phyloP scores from a whole-genome alignment of 2,113 vertebrate genomes.

The Periophthalmus modestus region DNA sequence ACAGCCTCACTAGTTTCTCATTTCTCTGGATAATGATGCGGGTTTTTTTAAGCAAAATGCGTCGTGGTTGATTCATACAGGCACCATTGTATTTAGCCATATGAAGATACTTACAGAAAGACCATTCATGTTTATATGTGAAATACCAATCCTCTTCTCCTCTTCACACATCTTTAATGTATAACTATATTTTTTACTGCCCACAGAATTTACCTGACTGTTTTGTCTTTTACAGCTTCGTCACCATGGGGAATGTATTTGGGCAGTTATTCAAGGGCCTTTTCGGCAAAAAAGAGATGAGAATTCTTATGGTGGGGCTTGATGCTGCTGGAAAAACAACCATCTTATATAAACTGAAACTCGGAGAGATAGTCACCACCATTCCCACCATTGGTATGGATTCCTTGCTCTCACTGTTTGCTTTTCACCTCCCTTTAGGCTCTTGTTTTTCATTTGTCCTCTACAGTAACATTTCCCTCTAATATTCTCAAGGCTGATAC shows the following conservation, averaged over 20 bases:
- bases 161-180: background rate
- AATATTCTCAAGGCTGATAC: background rate
- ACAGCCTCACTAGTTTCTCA: background rate
- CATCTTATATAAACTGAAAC: constrained; percentile 88
- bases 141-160: background rate
- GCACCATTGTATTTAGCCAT: background rate
- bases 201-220: background rate
- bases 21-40: background rate
- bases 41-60: background rate
- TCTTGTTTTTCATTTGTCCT: constrained; percentile 3
- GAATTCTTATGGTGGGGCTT: constrained; percentile 88
- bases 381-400: constrained; percentile 85
- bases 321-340: constrained; percentile 89
- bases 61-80: background rate
- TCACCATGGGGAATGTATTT: constrained; percentile 85
- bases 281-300: constrained; percentile 87
- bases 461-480: background rate
- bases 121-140: background rate
- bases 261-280: constrained; percentile 81
- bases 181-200: background rate
- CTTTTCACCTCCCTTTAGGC: background rate
- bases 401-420: background rate
- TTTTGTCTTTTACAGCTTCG: constrained; percentile 44
- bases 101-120: background rate
- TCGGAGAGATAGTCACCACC: constrained; percentile 87